A percentile compares a stretch with the other conserved stretches of the same genome.
Conservation (phyloP, 2,888 invertebrate genomes). For the Lithodes maja region DNA sequence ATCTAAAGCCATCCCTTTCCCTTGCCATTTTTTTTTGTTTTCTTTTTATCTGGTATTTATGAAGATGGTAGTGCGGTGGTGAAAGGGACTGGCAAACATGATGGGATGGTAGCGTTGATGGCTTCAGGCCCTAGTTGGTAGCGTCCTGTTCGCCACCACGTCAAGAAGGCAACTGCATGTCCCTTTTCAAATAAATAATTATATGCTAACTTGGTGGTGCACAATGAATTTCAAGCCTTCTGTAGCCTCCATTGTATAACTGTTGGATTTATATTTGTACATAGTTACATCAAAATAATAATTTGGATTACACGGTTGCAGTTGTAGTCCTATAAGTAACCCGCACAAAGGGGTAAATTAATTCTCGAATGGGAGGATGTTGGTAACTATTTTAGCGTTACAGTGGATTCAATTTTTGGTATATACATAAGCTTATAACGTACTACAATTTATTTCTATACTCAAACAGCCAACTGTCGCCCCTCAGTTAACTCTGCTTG, state of each 20-base stretch:
- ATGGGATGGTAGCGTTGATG: too few species aligned
- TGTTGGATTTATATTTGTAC: conserved; percentile 33
- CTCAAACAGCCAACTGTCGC: too few species aligned
- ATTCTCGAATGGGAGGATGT: neutral
- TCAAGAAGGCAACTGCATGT: neutral
- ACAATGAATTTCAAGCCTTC: conserved; percentile 40
- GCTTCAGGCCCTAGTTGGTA: too few species aligned
- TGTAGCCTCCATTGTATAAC: conserved; percentile 33
- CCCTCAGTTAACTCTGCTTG: too few species aligned
- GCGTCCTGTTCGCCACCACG: neutral
- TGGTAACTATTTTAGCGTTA: neutral
- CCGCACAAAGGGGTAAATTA: neutral
- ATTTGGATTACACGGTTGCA: conserved; percentile 21
- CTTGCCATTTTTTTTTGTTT: too few species aligned
- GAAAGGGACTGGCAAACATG: too few species aligned
- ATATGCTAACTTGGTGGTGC: conserved; percentile 34
- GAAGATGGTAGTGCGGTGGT: too few species aligned
- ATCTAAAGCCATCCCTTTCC: too few species aligned
- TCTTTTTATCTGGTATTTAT: too few species aligned
- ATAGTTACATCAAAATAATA: conserved; percentile 23
- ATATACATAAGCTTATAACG: neutral
- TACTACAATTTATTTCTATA: too few species aligned
- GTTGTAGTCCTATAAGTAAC: neutral
- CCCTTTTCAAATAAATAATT: conserved; percentile 3
- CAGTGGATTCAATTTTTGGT: neutral